Conservation (phyloP, 2,888 invertebrate genomes). For the Drosophila putrida region DNA sequence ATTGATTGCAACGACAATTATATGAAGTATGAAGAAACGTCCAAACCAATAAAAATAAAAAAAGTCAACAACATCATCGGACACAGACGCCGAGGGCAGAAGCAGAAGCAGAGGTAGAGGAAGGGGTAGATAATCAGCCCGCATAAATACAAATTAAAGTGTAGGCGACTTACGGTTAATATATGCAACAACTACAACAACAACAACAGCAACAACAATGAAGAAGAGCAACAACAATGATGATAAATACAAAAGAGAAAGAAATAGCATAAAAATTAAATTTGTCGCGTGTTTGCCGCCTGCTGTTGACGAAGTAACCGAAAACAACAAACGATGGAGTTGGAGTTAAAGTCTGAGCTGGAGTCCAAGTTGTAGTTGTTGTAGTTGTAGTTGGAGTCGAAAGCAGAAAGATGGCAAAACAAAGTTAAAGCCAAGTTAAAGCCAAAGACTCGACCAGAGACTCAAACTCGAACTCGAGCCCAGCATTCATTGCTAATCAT, state of each 20-base stretch:
- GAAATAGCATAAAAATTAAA: conserved; percentile 73
- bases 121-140: conserved; percentile 68
- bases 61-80: conserved; percentile 65
- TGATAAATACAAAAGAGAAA: conserved; percentile 56
- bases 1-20: conserved; percentile 29
- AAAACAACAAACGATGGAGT: conserved; percentile 41
- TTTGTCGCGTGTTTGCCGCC: conserved; percentile 80
- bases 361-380: conserved; percentile 7
- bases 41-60: conserved; percentile 57
- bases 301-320: conserved; percentile 64
- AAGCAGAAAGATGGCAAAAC: conserved; percentile 53
- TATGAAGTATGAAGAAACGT: conserved; percentile 36
- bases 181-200: conserved; percentile 49
- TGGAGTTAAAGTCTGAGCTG: conserved; percentile 7
- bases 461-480: conserved; percentile 22
- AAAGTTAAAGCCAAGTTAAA: conserved; percentile 26
- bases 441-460: conserved; percentile 7
- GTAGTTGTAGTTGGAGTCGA: conserved; percentile 21
- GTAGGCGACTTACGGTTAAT: conserved; percentile 74
- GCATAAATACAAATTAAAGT: conserved; percentile 78
- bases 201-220: conserved; percentile 13
- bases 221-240: conserved; percentile 30
- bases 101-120: background rate
- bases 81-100: background rate
- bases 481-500: conserved; percentile 78